A percentile compares a stretch with the other conserved stretches of the same genome.
Conservation (phyloP, 2,113 vertebrate species). For the Prunella himalayana region DNA sequence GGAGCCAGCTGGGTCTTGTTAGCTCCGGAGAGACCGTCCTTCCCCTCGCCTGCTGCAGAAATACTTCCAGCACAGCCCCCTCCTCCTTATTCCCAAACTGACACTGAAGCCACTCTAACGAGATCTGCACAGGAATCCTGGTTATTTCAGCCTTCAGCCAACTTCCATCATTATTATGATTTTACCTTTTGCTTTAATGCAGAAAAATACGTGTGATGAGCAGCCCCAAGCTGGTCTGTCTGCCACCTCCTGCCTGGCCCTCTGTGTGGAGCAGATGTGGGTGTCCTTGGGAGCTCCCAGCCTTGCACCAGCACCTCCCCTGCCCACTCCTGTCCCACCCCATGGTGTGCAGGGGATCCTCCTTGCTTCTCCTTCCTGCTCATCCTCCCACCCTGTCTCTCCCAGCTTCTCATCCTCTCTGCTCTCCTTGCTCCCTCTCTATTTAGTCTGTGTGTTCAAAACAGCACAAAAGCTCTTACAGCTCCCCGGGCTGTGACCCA, state of each 20-base stretch:
- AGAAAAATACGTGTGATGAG: neutral
- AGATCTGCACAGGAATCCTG: conserved; percentile 33
- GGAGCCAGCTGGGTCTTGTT: conserved; percentile 64
- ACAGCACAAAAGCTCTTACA: conserved; percentile 51
- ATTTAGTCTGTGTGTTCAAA: conserved; percentile 37
- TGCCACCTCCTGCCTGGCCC: neutral
- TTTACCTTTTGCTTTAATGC: neutral
- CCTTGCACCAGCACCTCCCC: neutral
- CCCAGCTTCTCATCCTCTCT: neutral
- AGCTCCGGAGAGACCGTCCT: conserved; percentile 37
- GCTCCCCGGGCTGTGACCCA: conserved; percentile 61
- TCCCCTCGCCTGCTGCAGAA: conserved; percentile 45
- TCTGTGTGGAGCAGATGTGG: neutral
- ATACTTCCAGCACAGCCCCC: conserved; percentile 4
- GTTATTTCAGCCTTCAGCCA: conserved; percentile 8
- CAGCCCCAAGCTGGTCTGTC: neutral
- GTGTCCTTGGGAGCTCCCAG: neutral
- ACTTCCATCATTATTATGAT: neutral
- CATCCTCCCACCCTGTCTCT: neutral
- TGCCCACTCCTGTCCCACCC: neutral
- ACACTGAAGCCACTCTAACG: neutral
- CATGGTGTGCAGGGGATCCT: neutral
- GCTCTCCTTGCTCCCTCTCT: neutral
- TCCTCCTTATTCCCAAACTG: conserved; percentile 22
- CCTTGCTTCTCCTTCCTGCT: neutral